Percentiles rank a stretch among this genome's conserved stretches.
Evolutionary conservation across 2,797 vertebrate species (phyloP).

Genomic region (Jordanella pulchra): DNA sequence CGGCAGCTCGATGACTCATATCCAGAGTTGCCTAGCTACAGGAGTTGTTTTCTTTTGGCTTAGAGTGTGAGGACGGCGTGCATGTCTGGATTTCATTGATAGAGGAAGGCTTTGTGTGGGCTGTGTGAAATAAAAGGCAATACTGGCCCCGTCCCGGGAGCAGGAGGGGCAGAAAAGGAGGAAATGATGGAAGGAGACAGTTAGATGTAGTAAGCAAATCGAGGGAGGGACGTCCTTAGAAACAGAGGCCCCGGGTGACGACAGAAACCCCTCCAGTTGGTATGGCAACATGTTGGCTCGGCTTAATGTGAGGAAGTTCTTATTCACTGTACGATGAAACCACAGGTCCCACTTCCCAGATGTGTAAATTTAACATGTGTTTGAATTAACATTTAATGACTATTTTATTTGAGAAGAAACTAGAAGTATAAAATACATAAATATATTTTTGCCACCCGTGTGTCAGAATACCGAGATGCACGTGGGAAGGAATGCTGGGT

Average conservation of each 20-base stretch:
- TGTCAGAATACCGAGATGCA: neutral
- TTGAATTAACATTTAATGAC: neutral
- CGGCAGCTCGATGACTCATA: slow-evolving; percentile 78
- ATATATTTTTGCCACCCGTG: neutral
- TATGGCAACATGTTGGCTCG: slow-evolving; percentile 64
- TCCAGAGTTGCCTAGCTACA: slow-evolving; percentile 82
- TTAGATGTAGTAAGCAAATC: slow-evolving; percentile 45
- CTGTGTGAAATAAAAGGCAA: slow-evolving; percentile 31
- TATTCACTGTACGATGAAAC: slow-evolving; percentile 7
- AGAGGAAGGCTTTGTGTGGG: slow-evolving; percentile 56
- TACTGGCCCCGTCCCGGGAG: slow-evolving; percentile 55
- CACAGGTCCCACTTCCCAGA: slow-evolving; percentile 13
- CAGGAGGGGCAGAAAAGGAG: slow-evolving; percentile 54
- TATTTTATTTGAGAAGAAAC: neutral
- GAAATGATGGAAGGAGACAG: slow-evolving; percentile 56
- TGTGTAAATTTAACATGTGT: slow-evolving; percentile 13
- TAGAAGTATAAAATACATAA: neutral
- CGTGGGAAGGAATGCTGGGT: neutral
- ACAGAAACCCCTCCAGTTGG: slow-evolving; percentile 53
- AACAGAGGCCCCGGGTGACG: slow-evolving; percentile 36
- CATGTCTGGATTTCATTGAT: slow-evolving; percentile 78
- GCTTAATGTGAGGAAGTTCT: slow-evolving; percentile 50
- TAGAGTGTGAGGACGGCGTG: slow-evolving; percentile 60
- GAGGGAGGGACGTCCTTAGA: slow-evolving; percentile 2
- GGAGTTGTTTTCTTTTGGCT: slow-evolving; percentile 79